phyloP scores from a whole-genome alignment of 1,140 invertebrate genomes.

The Vanessa atalanta region DNA sequence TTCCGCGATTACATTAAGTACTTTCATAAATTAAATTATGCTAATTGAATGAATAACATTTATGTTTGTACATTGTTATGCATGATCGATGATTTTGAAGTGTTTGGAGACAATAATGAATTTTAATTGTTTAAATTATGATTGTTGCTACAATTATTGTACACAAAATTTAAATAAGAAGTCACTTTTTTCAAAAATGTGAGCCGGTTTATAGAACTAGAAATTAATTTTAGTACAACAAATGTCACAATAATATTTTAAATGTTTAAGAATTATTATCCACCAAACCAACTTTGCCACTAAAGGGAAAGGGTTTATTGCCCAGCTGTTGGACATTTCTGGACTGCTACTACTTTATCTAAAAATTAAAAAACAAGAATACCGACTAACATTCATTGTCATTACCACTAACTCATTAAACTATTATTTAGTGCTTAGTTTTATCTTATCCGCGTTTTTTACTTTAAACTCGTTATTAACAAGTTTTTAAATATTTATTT shows the following conservation, averaged over 20 bases:
- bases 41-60: constrained; percentile 20
- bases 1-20: constrained; percentile 23
- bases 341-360: too few species aligned
- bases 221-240: too few species aligned
- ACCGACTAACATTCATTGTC: background rate
- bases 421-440: background rate
- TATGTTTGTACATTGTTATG: constrained; percentile 5
- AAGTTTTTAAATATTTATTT: constrained; percentile 19
- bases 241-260: too few species aligned
- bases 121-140: background rate
- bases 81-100: constrained; percentile 1
- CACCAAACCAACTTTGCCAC: too few species aligned
- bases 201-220: too few species aligned
- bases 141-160: too few species aligned
- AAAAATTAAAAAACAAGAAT: background rate
- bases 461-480: constrained; percentile 13
- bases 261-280: too few species aligned
- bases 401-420: background rate
- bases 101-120: background rate
- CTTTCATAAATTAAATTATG: constrained; percentile 26
- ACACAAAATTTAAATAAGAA: too few species aligned
- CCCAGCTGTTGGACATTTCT: too few species aligned
- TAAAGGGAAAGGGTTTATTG: too few species aligned
- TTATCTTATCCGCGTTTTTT: background rate
- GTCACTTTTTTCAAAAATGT: too few species aligned